A percentile compares a stretch with the other conserved stretches of the same genome.
These are phyloP conservation scores for Fratercula arctica DNA, from an alignment of 2,797 vertebrate species.

Conservation along the genomic window DNA sequence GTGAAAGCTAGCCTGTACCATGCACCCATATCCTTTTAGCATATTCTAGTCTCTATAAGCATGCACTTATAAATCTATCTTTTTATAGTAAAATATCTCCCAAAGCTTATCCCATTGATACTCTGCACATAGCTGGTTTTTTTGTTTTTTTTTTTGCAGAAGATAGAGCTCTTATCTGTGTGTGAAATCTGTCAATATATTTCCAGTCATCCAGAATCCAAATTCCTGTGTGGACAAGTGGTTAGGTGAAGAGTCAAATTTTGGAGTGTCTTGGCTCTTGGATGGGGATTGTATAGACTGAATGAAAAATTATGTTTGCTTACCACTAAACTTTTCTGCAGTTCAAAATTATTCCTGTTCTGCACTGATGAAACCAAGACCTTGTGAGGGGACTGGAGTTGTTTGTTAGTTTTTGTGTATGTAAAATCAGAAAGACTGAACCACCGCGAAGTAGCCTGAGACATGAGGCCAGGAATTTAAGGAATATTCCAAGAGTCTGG, in stretches of 20 bases:
- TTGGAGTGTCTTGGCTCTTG: neutral
- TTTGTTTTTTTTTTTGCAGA: neutral
- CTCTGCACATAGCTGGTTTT: neutral
- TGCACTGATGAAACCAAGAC: neutral
- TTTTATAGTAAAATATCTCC: no score
- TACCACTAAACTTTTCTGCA: neutral
- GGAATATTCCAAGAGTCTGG: neutral
- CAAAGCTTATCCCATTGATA: neutral
- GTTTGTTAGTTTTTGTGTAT: neutral
- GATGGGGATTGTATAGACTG: neutral
- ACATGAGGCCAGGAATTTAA: neutral
- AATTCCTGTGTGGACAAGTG: neutral
- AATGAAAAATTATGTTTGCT: neutral
- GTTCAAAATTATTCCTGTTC: neutral
- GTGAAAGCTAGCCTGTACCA: neutral
- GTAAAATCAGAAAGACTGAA: neutral
- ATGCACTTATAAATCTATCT: neutral
- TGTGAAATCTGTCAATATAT: neutral
- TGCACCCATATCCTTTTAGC: neutral
- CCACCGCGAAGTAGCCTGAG: rapidly evolving
- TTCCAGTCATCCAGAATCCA: neutral
- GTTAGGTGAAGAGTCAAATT: neutral
- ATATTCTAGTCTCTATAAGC: neutral
- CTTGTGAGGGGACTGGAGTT: neutral
- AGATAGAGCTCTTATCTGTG: neutral